Evolutionary conservation across 2,113 vertebrate genomes (phyloP).

Genomic region (Oryzias celebensis): DNA sequence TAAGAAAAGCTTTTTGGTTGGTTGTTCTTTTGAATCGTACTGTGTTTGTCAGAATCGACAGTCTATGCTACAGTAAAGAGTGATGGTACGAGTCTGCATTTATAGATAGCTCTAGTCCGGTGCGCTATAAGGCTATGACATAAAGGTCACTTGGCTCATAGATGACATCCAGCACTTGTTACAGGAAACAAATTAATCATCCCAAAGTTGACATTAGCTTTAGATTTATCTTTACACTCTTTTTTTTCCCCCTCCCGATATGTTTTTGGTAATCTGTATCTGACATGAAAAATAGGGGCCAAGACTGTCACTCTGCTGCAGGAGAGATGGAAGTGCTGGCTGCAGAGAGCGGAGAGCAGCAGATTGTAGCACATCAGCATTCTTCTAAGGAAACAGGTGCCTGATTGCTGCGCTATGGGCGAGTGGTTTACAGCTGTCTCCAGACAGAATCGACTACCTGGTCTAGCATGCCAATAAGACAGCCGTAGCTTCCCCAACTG

Average conservation of each 20-base stretch:
- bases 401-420: slow-evolving; percentile 96
- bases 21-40: slow-evolving; percentile 76
- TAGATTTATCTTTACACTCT: slow-evolving; percentile 71
- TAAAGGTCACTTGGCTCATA: slow-evolving; percentile 90
- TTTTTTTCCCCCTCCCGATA: slow-evolving; percentile 34
- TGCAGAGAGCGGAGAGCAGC: slow-evolving; percentile 77
- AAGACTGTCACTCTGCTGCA: slow-evolving; percentile 85
- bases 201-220: slow-evolving; percentile 96
- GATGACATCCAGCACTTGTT: slow-evolving; percentile 85
- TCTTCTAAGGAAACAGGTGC: slow-evolving; percentile 84
- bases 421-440: slow-evolving; percentile 98
- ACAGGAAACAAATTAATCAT: slow-evolving; percentile 97
- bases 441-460: slow-evolving; percentile 85
- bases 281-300: slow-evolving; percentile 77
- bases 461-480: slow-evolving; percentile 94
- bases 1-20: neutral
- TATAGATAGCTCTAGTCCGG: slow-evolving; percentile 86
- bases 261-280: slow-evolving; percentile 72
- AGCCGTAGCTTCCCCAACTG: slow-evolving; percentile 82
- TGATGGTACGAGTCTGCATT: slow-evolving; percentile 81
- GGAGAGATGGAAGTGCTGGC: slow-evolving; percentile 79
- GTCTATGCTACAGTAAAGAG: slow-evolving; percentile 78
- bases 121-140: slow-evolving; percentile 79
- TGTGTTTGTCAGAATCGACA: slow-evolving; percentile 70
- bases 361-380: slow-evolving; percentile 87